phyloP scores from a whole-genome alignment of 2,113 vertebrate species.

The Myotis brandtii region DNA sequence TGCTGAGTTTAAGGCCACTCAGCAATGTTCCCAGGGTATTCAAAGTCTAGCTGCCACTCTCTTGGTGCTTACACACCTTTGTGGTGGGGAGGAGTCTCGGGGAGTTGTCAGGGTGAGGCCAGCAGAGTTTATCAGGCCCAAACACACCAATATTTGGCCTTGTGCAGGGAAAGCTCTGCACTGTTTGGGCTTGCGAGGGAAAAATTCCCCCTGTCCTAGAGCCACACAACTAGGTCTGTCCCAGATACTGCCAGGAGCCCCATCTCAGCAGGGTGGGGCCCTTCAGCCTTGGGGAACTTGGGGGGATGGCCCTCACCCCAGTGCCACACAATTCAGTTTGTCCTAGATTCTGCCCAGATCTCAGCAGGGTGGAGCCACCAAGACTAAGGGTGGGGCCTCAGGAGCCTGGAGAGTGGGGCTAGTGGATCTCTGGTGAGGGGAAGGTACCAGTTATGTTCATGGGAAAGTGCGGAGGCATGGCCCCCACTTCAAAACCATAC shows the following conservation, averaged over 20 bases:
- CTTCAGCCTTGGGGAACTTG: too few relatives aligned
- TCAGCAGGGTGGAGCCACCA: background rate
- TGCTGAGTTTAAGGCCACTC: background rate
- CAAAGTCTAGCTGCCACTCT: background rate
- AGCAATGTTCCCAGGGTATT: background rate
- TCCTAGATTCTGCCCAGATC: background rate
- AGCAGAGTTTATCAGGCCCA: background rate
- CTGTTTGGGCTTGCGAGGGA: background rate
- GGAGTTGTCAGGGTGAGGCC: background rate
- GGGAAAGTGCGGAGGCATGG: background rate
- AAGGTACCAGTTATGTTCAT: background rate
- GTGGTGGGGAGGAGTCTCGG: background rate
- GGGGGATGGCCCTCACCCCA: background rate
- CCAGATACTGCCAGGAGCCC: background rate
- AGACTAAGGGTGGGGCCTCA: background rate
- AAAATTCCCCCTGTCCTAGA: background rate
- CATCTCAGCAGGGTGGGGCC: background rate
- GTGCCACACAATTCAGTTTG: background rate
- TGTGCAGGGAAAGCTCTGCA: background rate
- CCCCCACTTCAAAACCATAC: background rate
- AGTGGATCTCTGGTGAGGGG: background rate
- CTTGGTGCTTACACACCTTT: background rate
- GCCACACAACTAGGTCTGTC: background rate
- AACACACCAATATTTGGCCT: background rate
- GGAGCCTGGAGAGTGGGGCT: background rate